A percentile compares a stretch with the other conserved stretches of the same genome.
These are phyloP conservation scores for Agonopterix alstromeriana DNA, from an alignment of 2,888 invertebrate genomes.

Conservation along the genomic window DNA sequence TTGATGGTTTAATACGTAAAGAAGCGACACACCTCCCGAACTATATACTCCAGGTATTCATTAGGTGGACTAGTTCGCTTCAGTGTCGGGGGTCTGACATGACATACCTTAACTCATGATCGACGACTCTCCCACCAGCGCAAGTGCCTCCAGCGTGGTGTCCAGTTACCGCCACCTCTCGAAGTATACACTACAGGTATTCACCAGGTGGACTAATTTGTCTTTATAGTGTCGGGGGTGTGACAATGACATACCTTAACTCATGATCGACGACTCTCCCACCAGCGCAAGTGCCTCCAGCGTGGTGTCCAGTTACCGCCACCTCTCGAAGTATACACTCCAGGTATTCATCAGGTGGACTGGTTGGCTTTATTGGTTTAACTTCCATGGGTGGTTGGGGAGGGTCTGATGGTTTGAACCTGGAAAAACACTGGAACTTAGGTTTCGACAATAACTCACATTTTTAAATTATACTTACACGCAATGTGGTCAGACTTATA, in stretches of 20 bases:
- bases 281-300: conserved; percentile 86
- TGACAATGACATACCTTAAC: conserved; percentile 66
- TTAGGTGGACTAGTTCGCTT: too few species aligned
- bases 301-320: conserved; percentile 86
- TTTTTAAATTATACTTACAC: too few species aligned
- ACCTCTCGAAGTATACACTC: conserved; percentile 80
- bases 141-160: conserved; percentile 90
- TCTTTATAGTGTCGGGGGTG: not conserved
- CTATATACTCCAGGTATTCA: too few species aligned
- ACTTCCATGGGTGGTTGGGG: conserved; percentile 14
- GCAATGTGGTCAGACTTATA: too few species aligned
- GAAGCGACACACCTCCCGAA: too few species aligned
- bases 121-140: conserved; percentile 85
- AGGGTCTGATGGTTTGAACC: conserved; percentile 10
- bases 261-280: conserved; percentile 84
- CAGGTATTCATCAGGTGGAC: conserved; percentile 72
- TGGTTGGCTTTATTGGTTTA: conserved; percentile 12
- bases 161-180: conserved; percentile 80
- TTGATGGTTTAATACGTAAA: too few species aligned
- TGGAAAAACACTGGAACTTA: conserved; percentile 2
- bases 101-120: conserved; percentile 77
- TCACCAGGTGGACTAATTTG: conserved; percentile 54
- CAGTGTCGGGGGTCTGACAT: too few species aligned
- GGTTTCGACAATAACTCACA: too few species aligned
- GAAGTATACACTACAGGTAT: conserved; percentile 80